Evolutionary conservation across 2,888 invertebrate genomes (phyloP), one percentile per base, ranked within the genome.

Genomic region (Mactromeris polynyma): DNA sequence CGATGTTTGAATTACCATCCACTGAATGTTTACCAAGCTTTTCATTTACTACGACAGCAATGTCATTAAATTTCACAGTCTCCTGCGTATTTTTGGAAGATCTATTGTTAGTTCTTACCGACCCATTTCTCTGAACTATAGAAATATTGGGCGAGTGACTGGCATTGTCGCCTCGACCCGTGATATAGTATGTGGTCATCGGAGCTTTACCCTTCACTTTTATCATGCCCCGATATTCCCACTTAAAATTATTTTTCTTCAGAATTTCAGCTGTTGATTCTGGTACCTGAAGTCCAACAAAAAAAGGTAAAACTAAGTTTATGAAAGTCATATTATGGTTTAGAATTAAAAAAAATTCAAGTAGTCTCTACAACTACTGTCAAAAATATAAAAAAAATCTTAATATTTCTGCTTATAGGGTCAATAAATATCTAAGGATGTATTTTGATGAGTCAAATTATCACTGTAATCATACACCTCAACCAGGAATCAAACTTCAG

Each of bases 171-270:
- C 17, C 38, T 33, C 36, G 40, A 11, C 84, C 78, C 1, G 88
- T 90, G 21, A 96, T 90, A 78, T 99, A 99, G 97, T 98, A 99
- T 0, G 99, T 99, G 73, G 98, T 98, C 86, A 99, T 96, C 2
- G 95, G 96, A 36, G 99, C 98, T 97, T 99, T 99, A 73, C 99
- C 99, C 97, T 99, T 99, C 17, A 99, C 99, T 95, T 97, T 98
- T 4, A 98, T 99, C 0, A 98, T 98, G 0, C 99, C 99, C 36
- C 99, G 97, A 96, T 98, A 98, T 95, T 98, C 98, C 94, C 99
- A 98, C 14, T 83, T 97, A 97, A 99, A 99, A 2, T 98, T 98
- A 2, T 98, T 98, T 87, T 97, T 98, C 97, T 98, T 98, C 69
- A 99, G 97, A 84, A 99, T 98, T 95, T 98, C 98, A 0, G 98